Evolutionary conservation across 2,888 invertebrate genomes (phyloP).

Genomic region (Drosophila heteroneura): DNA sequence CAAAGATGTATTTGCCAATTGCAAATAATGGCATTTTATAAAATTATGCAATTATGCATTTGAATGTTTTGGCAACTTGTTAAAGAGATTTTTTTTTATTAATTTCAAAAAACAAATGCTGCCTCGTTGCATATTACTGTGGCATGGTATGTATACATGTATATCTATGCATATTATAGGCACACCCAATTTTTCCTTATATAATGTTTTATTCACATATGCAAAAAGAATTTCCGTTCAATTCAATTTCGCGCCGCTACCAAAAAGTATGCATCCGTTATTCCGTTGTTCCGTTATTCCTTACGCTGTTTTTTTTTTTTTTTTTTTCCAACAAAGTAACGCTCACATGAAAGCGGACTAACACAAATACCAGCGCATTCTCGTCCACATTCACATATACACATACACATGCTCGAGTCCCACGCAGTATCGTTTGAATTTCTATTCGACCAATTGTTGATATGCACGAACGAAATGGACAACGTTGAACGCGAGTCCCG

Average conservation of each 20-base stretch:
- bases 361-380: slow-evolving; percentile 15
- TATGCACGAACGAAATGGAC: slow-evolving; percentile 66
- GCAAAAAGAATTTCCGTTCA: slow-evolving; percentile 78
- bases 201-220: slow-evolving; percentile 79
- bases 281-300: slow-evolving; percentile 27
- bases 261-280: slow-evolving; percentile 64
- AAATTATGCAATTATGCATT: neutral
- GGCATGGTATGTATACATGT: neutral
- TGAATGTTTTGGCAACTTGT: neutral
- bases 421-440: slow-evolving; percentile 26
- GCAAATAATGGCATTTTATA: slow-evolving; percentile 20
- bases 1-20: slow-evolving; percentile 5
- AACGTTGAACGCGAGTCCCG: slow-evolving; percentile 42
- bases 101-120: slow-evolving; percentile 22
- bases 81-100: slow-evolving; percentile 3
- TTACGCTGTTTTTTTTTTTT: slow-evolving; percentile 33
- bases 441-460: slow-evolving; percentile 79
- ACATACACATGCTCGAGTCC: slow-evolving; percentile 3
- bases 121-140: slow-evolving; percentile 31
- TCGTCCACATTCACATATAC: neutral
- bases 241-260: slow-evolving; percentile 67
- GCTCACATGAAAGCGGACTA: slow-evolving; percentile 37
- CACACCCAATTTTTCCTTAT: slow-evolving; percentile 28
- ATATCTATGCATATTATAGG: slow-evolving; percentile 5
- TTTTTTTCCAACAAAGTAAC: slow-evolving; percentile 58